Evolutionary conservation across 2,888 invertebrate genomes (phyloP), one percentile per base, ranked within the genome.

Genomic region (Drosophila setosimentum): DNA sequence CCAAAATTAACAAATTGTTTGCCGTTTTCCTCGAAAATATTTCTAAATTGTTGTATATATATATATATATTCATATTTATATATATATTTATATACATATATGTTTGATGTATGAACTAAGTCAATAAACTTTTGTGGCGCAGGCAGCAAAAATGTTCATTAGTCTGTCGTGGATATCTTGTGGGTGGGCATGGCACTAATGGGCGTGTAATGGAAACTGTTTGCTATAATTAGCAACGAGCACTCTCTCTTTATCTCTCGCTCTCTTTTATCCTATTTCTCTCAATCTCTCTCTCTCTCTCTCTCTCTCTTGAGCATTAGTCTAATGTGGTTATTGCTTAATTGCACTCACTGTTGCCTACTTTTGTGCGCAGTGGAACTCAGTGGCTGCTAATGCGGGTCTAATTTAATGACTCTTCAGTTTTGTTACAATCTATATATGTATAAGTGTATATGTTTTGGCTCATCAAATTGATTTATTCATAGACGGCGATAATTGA

Each of bases 181-280:
- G 48, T 49, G 37, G 8, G 51, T 18, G 80, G 86, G 74, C 80
- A 78, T 70, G 70, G 60, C 77, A 45, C 30, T 63, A 71, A 70
- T 83, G 67, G 76, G 59, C 68, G 66, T 79, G 58, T 76, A 81
- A 81, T 87, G 79, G 60, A 63, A 59, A 69, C 73, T 58, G 68
- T 77, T 86, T 75, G 73, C 69, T 79, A 79, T 79, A 89, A 85
- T 85, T 85, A 83, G 84, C 62, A 67, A 45, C 13, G 8, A 0
- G 24, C 8, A 8, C 24, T 8, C 24, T 24, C 24, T 45, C 45
- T 16, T 37, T 30, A 11, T 24, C 30, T 4, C 29, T 33, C n/a
- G 18, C 10, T 42, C 24, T 21, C 40, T 29, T 6, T 3, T 27
- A 18, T 27, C 3, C 4, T 29, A 13, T 18, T 1, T 11, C n/a